A percentile compares a stretch with the other conserved stretches of the same genome.
These are phyloP conservation scores for Phenacoccus solenopsis DNA, from an alignment of 1,140 invertebrate species.

Conservation along the genomic window DNA sequence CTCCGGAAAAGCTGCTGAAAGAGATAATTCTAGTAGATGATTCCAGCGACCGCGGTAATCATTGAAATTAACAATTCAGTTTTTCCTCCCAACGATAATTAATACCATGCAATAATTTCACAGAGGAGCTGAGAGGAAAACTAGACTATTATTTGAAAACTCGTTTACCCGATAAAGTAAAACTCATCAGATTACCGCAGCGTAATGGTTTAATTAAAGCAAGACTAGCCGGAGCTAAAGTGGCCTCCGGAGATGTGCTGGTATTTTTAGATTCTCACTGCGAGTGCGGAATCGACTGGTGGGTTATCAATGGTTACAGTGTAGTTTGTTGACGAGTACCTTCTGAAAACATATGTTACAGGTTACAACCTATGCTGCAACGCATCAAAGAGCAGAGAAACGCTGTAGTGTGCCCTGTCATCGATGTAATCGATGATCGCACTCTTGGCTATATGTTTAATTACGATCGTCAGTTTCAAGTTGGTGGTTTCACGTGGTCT, in stretches of 20 bases:
- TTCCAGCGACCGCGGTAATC: slow-evolving; percentile 73
- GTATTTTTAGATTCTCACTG: slow-evolving; percentile 90
- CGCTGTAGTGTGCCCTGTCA: slow-evolving; percentile 81
- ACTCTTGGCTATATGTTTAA: slow-evolving; percentile 50
- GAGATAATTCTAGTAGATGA: slow-evolving; percentile 92
- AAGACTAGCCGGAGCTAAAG: slow-evolving; percentile 64
- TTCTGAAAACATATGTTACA: not conserved
- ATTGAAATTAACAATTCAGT: no score
- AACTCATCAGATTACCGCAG: slow-evolving; percentile 51
- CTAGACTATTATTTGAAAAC: slow-evolving; percentile 60
- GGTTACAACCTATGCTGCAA: not conserved
- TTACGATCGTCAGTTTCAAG: slow-evolving; percentile 80
- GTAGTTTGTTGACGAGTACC: no score
- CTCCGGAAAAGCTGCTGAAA: slow-evolving; percentile 56
- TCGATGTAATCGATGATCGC: slow-evolving; percentile 89
- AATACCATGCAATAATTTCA: slow-evolving; percentile 35
- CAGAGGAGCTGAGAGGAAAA: slow-evolving; percentile 32
- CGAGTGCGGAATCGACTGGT: slow-evolving; percentile 63
- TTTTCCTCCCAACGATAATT: not conserved
- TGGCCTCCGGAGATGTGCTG: slow-evolving; percentile 65
- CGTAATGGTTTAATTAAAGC: slow-evolving; percentile 76
- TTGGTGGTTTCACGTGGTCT: slow-evolving; percentile 96
- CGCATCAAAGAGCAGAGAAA: slow-evolving; percentile 53
- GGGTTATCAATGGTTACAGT: slow-evolving; percentile 4
- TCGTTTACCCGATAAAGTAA: slow-evolving; percentile 48